phyloP scores from a whole-genome alignment of 2,888 invertebrate genomes.

The Electrophaes corylata region DNA sequence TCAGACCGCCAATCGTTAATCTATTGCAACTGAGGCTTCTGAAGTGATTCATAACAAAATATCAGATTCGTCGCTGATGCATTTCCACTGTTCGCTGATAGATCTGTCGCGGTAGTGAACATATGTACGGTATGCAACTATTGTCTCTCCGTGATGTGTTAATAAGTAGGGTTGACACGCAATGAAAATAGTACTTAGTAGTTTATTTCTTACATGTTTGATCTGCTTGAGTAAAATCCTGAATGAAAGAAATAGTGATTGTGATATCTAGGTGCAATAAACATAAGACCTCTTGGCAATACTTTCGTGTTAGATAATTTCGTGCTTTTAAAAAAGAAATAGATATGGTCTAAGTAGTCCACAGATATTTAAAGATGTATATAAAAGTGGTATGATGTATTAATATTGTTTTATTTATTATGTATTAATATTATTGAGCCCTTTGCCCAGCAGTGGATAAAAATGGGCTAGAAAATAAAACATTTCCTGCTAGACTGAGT shows the following conservation, averaged over 20 bases:
- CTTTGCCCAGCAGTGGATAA: too few species aligned
- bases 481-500: too few species aligned
- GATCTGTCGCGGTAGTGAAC: slow-evolving; percentile 30
- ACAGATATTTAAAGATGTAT: too few species aligned
- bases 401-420: too few species aligned
- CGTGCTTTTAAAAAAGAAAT: too few species aligned
- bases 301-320: too few species aligned
- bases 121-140: slow-evolving; percentile 8
- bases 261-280: too few species aligned
- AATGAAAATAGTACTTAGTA: background rate
- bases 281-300: too few species aligned
- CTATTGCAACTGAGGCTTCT: slow-evolving; percentile 23
- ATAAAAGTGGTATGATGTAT: too few species aligned
- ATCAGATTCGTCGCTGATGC: slow-evolving; percentile 51
- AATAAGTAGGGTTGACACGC: slow-evolving; percentile 30
- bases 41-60: slow-evolving; percentile 46
- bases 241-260: background rate
- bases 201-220: background rate
- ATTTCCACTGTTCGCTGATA: slow-evolving; percentile 54
- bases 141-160: slow-evolving; percentile 13
- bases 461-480: too few species aligned
- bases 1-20: background rate
- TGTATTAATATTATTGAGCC: background rate
- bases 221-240: background rate
- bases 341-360: too few species aligned